phyloP scores from a whole-genome alignment of 2,797 vertebrate genomes.

The Sebastes oblongus region DNA sequence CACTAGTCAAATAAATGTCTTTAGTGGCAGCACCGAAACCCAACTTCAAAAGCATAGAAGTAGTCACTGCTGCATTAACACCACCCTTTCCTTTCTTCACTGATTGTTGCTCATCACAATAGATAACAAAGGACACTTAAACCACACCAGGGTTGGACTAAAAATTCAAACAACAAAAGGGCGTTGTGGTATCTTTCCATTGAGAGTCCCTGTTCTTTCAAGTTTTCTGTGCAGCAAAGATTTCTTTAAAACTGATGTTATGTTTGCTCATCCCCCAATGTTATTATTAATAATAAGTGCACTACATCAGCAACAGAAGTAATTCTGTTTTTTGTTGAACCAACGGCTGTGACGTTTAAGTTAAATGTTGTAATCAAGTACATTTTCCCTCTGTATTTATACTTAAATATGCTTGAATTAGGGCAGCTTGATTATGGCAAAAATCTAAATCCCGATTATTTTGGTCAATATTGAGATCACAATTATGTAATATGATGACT shows the following conservation, averaged over 20 bases:
- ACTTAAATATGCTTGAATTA: background rate
- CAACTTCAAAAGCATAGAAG: background rate
- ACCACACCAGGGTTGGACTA: background rate
- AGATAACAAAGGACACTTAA: conserved; percentile 18
- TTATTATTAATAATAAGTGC: background rate
- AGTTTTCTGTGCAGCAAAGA: background rate
- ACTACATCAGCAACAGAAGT: background rate
- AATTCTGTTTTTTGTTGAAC: background rate
- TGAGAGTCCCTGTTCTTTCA: background rate
- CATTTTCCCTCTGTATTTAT: background rate
- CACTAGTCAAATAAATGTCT: background rate
- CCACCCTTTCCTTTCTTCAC: conserved; percentile 11
- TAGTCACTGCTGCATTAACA: background rate
- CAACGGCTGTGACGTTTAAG: background rate
- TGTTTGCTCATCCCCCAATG: background rate
- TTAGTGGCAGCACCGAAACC: background rate
- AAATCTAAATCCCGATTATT: fast-evolving
- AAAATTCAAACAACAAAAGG: conserved; percentile 1
- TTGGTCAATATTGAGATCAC: too few species aligned
- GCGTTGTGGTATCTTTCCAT: background rate
- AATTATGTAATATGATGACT: too few species aligned
- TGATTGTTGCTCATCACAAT: conserved; percentile 26
- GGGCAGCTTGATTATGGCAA: too few species aligned
- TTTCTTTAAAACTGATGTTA: background rate
- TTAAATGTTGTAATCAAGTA: background rate